Conservation (phyloP, 2,113 vertebrate species). For the Pachyramphus minor region DNA sequence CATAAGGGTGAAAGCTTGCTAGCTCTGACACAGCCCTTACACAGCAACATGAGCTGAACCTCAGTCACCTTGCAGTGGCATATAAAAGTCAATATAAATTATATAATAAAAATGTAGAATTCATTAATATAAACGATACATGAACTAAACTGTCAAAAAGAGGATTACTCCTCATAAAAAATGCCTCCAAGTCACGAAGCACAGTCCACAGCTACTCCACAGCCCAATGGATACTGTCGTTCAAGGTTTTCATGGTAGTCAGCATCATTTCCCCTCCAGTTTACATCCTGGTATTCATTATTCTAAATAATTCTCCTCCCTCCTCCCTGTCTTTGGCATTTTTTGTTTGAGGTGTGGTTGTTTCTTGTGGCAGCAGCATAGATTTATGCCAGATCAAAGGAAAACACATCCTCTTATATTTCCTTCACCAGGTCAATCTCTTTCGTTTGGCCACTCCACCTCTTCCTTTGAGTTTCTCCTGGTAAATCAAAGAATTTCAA, state of each 20-base stretch:
- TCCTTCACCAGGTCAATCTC: slow-evolving; percentile 18
- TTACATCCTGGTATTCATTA: slow-evolving; percentile 45
- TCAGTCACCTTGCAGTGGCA: neutral
- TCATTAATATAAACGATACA: neutral
- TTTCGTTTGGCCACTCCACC: slow-evolving; percentile 22
- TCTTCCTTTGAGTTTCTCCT: slow-evolving; percentile 16
- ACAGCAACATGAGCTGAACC: neutral
- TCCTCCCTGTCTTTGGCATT: neutral
- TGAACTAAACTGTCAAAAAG: neutral
- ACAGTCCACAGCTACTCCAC: neutral
- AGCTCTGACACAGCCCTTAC: neutral
- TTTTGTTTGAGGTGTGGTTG: slow-evolving; percentile 51
- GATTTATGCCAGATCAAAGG: slow-evolving; percentile 23
- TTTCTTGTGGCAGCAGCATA: slow-evolving; percentile 11
- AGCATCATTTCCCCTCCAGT: neutral
- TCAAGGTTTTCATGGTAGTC: neutral
- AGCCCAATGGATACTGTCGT: neutral
- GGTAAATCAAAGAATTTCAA: neutral
- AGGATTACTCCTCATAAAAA: neutral
- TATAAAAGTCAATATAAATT: neutral
- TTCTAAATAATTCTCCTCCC: neutral
- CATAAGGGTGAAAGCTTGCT: neutral
- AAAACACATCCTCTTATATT: neutral
- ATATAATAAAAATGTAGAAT: neutral
- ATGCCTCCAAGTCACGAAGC: neutral